phyloP scores from a whole-genome alignment of 1,140 invertebrate genomes.

The Pissodes strobi region DNA sequence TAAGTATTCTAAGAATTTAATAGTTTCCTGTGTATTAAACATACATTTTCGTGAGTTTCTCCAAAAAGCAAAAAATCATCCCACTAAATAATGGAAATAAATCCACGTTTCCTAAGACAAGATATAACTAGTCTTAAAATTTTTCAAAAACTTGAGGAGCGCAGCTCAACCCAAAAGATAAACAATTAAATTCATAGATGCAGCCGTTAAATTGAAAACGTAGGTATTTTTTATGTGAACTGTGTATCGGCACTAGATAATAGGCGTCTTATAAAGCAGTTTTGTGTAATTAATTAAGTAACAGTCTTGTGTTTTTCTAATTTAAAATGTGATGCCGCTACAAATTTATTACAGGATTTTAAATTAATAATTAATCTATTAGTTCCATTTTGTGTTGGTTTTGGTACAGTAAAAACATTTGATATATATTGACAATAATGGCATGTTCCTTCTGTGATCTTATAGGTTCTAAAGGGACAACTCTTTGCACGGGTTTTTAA shows the following conservation, averaged over 20 bases:
- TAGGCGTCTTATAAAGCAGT: constrained; percentile 1
- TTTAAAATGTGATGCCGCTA: constrained; percentile 9
- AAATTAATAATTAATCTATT: background rate
- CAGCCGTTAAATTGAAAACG: background rate
- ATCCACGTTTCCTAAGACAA: background rate
- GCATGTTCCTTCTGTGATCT: too few relatives aligned
- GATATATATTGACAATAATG: too few relatives aligned
- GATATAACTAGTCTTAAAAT: background rate
- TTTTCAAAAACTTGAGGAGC: background rate
- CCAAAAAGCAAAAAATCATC: constrained; percentile 7
- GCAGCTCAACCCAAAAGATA: background rate
- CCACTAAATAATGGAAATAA: background rate
- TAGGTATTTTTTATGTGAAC: background rate
- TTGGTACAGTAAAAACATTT: too few relatives aligned
- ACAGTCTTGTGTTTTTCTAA: constrained; percentile 7
- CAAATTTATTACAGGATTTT: background rate
- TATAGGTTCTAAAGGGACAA: too few relatives aligned
- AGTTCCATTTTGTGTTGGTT: too few relatives aligned
- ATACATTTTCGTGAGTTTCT: background rate
- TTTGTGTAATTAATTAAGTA: background rate
- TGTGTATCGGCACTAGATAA: background rate
- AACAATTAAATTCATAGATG: constrained; percentile 1
- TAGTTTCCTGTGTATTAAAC: too few relatives aligned
- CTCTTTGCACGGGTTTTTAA: too few relatives aligned
- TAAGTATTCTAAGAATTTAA: too few relatives aligned